phyloP scores from a whole-genome alignment of 2,888 invertebrate species.

The Octonoba sinensis region DNA sequence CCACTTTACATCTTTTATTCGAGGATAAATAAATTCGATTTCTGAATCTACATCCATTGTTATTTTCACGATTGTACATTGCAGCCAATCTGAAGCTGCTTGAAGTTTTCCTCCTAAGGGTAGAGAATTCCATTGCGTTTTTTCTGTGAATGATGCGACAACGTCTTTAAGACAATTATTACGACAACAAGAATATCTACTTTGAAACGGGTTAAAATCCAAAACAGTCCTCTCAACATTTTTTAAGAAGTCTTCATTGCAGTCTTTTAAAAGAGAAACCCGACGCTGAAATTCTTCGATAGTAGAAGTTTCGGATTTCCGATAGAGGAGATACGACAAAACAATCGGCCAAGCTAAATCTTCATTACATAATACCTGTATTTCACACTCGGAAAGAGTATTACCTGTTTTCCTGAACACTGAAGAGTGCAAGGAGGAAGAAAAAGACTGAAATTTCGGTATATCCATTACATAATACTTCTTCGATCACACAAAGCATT shows the following conservation, averaged over 20 bases:
- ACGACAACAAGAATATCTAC: background rate
- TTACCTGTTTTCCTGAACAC: background rate
- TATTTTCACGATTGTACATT: background rate
- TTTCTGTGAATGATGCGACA: background rate
- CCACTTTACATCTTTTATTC: too few species aligned
- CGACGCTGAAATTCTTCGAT: background rate
- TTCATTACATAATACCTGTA: background rate
- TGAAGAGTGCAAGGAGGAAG: too few species aligned
- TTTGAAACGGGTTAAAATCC: background rate
- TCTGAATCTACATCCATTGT: background rate
- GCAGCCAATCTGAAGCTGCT: background rate
- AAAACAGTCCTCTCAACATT: background rate
- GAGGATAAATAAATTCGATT: too few species aligned
- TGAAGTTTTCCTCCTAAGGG: background rate
- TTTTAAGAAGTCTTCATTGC: too few species aligned
- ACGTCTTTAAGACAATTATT: background rate
- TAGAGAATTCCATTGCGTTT: background rate
- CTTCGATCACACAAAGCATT: too few species aligned
- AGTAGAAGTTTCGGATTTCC: background rate
- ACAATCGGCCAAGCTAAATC: constrained; percentile 1
- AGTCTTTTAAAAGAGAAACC: too few species aligned
- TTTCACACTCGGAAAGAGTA: background rate
- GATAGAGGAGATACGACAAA: background rate
- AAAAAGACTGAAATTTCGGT: too few species aligned
- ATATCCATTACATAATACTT: too few species aligned